These are phyloP conservation scores for Apostichopus japonicus DNA, from an alignment of 35 echinoderm and acorn worm species.

Conservation along the genomic window DNA sequence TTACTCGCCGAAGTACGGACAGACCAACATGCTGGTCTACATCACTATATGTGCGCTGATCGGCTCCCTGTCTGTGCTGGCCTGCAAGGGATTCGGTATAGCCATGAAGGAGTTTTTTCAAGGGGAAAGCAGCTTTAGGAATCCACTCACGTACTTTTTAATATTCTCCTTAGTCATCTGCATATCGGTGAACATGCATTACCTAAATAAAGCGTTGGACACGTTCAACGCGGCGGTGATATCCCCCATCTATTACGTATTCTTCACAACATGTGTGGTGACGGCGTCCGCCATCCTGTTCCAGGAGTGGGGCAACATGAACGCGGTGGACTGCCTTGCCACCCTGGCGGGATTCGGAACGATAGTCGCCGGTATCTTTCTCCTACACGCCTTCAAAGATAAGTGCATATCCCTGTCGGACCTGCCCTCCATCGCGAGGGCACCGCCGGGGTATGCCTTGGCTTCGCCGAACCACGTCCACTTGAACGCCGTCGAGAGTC, in stretches of 20 bases:
- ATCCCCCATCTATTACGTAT: constrained; percentile 80
- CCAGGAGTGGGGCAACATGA: constrained; percentile 71
- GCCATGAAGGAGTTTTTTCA: constrained; percentile 77
- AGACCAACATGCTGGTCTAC: constrained; percentile 88
- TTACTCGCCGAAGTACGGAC: constrained; percentile 79
- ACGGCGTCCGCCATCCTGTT: constrained; percentile 65
- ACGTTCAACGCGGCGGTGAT: constrained; percentile 80
- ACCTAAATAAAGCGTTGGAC: constrained; percentile 77
- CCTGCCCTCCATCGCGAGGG: not conserved
- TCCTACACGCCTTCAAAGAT: constrained; percentile 81
- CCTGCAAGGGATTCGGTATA: constrained; percentile 92
- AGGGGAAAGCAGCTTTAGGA: constrained; percentile 1
- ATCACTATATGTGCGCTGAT: constrained; percentile 89
- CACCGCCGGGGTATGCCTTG: constrained; percentile 21
- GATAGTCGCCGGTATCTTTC: constrained; percentile 70
- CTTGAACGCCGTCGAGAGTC: constrained; percentile 15
- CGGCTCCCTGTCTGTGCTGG: constrained; percentile 88
- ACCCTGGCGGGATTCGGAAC: constrained; percentile 67
- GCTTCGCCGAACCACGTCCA: constrained; percentile 43
- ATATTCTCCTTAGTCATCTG: constrained; percentile 63
- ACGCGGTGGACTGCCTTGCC: constrained; percentile 36
- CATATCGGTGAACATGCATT: constrained; percentile 74
- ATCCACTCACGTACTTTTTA: constrained; percentile 61
- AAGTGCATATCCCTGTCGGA: constrained; percentile 49
- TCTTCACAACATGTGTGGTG: constrained; percentile 78